Evolutionary conservation across 2,113 vertebrate species (phyloP).

Genomic region (Nannospalax galili): DNA sequence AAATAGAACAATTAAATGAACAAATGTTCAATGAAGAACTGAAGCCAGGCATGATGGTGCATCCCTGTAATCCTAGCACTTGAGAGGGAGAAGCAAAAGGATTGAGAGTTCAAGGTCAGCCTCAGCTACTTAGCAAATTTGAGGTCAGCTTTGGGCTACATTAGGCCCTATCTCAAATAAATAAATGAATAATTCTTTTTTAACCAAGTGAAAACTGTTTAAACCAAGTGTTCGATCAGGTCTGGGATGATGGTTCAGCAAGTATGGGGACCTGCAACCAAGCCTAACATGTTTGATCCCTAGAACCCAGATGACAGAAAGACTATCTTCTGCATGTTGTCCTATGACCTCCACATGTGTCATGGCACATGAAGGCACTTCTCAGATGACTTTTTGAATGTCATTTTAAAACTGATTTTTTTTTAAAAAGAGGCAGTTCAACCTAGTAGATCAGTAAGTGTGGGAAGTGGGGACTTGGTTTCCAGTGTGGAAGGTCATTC

Average conservation of each 20-base stretch:
- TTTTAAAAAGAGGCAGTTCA: neutral
- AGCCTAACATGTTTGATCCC: neutral
- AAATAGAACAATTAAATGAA: neutral
- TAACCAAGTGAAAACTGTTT: constrained; percentile 9
- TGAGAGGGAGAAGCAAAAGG: neutral
- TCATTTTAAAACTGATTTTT: neutral
- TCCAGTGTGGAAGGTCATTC: neutral
- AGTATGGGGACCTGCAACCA: neutral
- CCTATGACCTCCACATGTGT: neutral
- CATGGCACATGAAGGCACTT: neutral
- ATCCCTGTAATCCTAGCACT: neutral
- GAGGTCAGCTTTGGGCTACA: neutral
- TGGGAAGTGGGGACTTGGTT: neutral
- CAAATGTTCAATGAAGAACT: neutral
- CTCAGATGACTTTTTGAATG: neutral
- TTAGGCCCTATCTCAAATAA: neutral
- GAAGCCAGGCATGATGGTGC: neutral
- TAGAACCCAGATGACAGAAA: neutral
- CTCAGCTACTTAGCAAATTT: neutral
- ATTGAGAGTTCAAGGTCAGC: neutral
- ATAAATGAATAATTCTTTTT: neutral
- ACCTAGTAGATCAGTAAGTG: neutral
- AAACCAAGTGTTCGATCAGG: neutral
- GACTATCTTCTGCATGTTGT: neutral
- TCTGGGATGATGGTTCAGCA: neutral